Evolutionary conservation across 2,797 vertebrate genomes (phyloP).

Genomic region (Amniataba percoides): DNA sequence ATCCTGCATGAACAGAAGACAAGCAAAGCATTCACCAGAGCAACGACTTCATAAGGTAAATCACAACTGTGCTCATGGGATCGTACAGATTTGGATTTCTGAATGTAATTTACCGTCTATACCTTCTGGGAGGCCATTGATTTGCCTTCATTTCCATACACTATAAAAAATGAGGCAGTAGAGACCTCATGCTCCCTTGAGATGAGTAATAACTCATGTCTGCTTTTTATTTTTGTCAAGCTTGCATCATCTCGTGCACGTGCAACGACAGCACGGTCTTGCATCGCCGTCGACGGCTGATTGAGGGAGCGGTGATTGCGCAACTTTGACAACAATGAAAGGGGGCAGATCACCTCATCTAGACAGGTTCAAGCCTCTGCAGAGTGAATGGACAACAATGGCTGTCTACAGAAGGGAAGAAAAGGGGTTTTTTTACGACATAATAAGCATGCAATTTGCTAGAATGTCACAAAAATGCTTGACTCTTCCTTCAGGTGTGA

Average conservation of each 20-base stretch:
- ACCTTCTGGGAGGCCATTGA: not conserved
- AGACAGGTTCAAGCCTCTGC: not conserved
- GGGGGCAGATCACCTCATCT: not conserved
- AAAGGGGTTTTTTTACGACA: too few relatives aligned
- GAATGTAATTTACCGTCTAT: not conserved
- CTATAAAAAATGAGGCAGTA: not conserved
- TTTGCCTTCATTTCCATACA: not conserved
- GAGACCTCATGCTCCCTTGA: not conserved
- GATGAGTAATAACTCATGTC: not conserved
- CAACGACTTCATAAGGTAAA: not conserved
- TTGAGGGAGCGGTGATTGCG: not conserved
- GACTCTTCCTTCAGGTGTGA: not conserved
- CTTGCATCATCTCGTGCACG: not conserved
- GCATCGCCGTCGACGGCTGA: not conserved
- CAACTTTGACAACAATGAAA: not conserved
- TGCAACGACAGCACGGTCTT: not conserved
- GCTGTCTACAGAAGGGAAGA: not conserved
- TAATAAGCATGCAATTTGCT: not conserved
- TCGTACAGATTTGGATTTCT: not conserved
- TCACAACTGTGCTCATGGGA: not conserved
- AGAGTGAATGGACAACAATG: not conserved
- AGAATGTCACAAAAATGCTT: not conserved
- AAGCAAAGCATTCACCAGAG: not conserved
- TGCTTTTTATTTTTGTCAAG: constrained; percentile 5
- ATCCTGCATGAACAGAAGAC: not conserved